Evolutionary conservation across 2,888 invertebrate species (phyloP).

Genomic region (Andrena haemorrhoa): DNA sequence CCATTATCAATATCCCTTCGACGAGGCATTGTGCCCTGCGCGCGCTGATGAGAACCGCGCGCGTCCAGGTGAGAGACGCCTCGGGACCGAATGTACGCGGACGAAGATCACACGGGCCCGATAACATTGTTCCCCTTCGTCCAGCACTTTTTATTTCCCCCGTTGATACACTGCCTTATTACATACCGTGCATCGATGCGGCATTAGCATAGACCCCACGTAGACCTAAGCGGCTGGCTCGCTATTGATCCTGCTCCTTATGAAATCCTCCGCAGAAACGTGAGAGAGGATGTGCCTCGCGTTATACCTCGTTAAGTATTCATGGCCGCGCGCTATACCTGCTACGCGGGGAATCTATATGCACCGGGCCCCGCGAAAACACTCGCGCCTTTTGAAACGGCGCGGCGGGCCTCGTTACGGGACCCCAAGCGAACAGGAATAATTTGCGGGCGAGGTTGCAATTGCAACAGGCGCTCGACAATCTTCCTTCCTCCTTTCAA

Average conservation of each 20-base stretch:
- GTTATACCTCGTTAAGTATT: conserved; percentile 58
- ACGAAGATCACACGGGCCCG: conserved; percentile 72
- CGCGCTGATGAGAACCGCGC: conserved; percentile 68
- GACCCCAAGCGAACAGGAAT: conserved; percentile 11
- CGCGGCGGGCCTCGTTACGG: conserved; percentile 11
- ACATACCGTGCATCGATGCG: conserved; percentile 55
- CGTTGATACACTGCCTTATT: conserved; percentile 67
- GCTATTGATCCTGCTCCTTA: conserved; percentile 54
- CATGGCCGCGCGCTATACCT: conserved; percentile 11
- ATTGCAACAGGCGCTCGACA: conserved; percentile 23
- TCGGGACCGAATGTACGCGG: conserved; percentile 59
- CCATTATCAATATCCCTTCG: conserved; percentile 49
- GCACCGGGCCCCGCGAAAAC: conserved; percentile 25
- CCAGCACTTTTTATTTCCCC: conserved; percentile 72
- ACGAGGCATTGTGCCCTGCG: conserved; percentile 48
- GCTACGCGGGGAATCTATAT: conserved; percentile 28
- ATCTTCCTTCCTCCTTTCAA: neutral
- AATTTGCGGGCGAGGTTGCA: conserved; percentile 42
- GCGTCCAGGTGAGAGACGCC: conserved; percentile 74
- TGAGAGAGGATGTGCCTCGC: conserved; percentile 29
- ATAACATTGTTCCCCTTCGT: conserved; percentile 80
- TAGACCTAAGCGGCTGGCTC: conserved; percentile 29
- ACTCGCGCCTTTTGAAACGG: conserved; percentile 18
- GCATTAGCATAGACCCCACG: conserved; percentile 66
- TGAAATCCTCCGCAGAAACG: conserved; percentile 46